Base-by-base conservation (phyloP, 2,113 vertebrate species). In the Nerophis lumbriciformis region DNA sequence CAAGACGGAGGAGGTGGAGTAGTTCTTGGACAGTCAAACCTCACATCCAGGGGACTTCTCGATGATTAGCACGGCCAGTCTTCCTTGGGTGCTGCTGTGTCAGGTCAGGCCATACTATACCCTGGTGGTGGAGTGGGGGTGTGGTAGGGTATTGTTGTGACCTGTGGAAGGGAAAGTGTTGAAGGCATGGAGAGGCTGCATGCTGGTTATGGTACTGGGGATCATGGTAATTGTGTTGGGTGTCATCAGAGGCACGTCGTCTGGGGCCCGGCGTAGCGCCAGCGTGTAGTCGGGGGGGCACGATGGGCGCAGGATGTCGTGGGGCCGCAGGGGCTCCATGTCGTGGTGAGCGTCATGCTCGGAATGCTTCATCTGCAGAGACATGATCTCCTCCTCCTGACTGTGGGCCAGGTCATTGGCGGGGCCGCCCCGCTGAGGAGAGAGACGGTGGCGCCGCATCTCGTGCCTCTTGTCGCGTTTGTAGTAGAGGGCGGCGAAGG, bases 151-250 rank as follows among this genome's bases (percentile, higher is more conserved):
- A 91, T 95, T 96, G 90, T 95, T 95, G 83, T 91, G 79, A 80
- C 92, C 36, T 8, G 93, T 84, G 73, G 86, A 73, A 2, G 90
- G 93, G 69, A 92, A 95, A 19, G 93, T 91, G 83, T 93, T 94
- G 75, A 96, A 96, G 39, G 93, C 92, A 53, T 95, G 94, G 50
- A 95, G 90, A 12, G 93, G 91, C 44, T 93, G 93, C 88, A 95
- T 92, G 86, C 93, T 90, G 52, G 90, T 88, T 54, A 94, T 92
- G 81, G 90, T 91, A 72, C 92, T 95, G 72, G 94, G 93, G 78
- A 94, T 93, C 93, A 96, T 94, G 88, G 94, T 94, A 76, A 95
- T 94, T 86, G 93, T 92, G 78, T 93, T 94, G 0, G 94, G 93
- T 12, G 93, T 93, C 90, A 92, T 92, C 72, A 95, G 84, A 4